A percentile compares a stretch with the other conserved stretches of the same genome.
These are phyloP conservation scores for Rutpela maculata DNA, from an alignment of 2,888 invertebrate genomes.

Conservation along the genomic window DNA sequence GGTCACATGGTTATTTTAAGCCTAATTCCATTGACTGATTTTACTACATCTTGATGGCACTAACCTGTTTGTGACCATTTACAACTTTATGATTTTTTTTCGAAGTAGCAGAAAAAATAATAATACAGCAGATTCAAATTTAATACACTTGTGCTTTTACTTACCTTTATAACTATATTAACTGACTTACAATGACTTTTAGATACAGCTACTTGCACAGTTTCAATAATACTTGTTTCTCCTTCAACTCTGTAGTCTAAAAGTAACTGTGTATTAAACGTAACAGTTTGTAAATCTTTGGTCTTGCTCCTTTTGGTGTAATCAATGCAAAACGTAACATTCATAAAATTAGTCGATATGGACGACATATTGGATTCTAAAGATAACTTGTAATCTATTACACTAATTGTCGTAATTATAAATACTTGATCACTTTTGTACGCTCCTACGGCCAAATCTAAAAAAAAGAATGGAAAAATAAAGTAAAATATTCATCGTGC, in stretches of 20 bases:
- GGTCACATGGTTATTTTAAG: too few species aligned
- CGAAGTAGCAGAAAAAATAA: too few species aligned
- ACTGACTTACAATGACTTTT: conserved; percentile 26
- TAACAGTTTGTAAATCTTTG: conserved; percentile 29
- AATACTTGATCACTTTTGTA: conserved; percentile 77
- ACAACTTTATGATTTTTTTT: too few species aligned
- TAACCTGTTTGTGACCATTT: too few species aligned
- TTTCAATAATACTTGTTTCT: conserved; percentile 23
- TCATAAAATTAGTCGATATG: conserved; percentile 33
- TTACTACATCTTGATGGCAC: too few species aligned
- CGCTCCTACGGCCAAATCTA: conserved; percentile 80
- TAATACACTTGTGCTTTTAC: not conserved
- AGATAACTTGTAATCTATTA: conserved; percentile 62
- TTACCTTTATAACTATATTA: conserved; percentile 46
- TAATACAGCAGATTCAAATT: too few species aligned
- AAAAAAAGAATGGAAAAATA: conserved; percentile 58
- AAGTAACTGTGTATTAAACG: conserved; percentile 41
- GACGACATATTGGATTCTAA: conserved; percentile 49
- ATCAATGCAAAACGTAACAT: conserved; percentile 50
- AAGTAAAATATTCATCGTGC: too few species aligned
- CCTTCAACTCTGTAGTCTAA: conserved; percentile 51
- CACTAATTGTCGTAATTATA: conserved; percentile 73
- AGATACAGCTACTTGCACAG: conserved; percentile 22
- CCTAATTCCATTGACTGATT: too few species aligned
- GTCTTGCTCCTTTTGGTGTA: conserved; percentile 51